Evolutionary conservation across 1,140 invertebrate species (phyloP).

Genomic region (Aplysia californica): DNA sequence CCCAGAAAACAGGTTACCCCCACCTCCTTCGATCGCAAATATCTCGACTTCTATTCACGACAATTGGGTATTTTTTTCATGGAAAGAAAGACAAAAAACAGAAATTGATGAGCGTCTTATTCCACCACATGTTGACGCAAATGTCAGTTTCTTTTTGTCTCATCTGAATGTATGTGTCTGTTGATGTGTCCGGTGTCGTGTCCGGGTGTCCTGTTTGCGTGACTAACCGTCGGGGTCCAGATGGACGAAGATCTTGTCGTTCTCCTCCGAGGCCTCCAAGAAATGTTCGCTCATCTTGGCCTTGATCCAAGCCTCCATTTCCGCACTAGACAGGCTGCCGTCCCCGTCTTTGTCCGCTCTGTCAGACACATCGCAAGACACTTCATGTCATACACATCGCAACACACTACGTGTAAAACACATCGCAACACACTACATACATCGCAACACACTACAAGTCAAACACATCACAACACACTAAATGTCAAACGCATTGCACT

Average conservation of each 20-base stretch:
- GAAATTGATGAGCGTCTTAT: too few relatives aligned
- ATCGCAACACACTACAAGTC: neutral
- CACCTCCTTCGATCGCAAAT: too few relatives aligned
- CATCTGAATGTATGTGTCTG: neutral
- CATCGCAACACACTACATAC: neutral
- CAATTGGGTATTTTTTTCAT: neutral
- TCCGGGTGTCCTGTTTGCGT: neutral
- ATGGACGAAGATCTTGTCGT: constrained; percentile 78
- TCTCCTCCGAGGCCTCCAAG: constrained; percentile 77
- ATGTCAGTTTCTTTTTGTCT: neutral
- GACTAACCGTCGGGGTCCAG: constrained; percentile 79
- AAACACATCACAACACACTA: neutral
- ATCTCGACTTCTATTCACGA: too few relatives aligned
- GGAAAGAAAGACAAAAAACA: neutral
- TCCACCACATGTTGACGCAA: neutral
- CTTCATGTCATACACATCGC: neutral
- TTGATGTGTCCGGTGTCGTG: neutral
- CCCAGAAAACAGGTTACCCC: too few relatives aligned
- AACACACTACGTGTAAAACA: neutral
- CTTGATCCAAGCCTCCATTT: constrained; percentile 80
- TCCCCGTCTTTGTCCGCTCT: constrained; percentile 79
- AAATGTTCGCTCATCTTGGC: constrained; percentile 82
- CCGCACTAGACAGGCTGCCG: constrained; percentile 73
- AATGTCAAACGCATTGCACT: neutral
- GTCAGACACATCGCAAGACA: constrained; percentile 13